These are phyloP conservation scores for Potorous gilbertii DNA, from an alignment of 2,797 vertebrate species.

Conservation along the genomic window DNA sequence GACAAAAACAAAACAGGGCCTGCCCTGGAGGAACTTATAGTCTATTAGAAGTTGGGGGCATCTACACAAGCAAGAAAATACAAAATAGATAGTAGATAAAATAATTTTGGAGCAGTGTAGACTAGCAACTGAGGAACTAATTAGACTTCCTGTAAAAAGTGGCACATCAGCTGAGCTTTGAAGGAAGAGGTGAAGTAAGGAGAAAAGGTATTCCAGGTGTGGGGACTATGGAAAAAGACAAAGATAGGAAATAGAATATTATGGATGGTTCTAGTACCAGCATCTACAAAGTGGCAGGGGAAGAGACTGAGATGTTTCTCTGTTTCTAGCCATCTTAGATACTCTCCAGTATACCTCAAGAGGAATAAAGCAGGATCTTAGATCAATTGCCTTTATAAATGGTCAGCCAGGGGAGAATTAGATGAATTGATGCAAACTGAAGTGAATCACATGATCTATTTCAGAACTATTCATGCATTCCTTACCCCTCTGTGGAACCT, in stretches of 20 bases:
- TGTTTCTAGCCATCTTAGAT: background rate
- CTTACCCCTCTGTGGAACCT: background rate
- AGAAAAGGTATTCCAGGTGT: background rate
- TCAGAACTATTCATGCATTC: background rate
- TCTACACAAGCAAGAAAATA: background rate
- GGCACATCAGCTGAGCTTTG: background rate
- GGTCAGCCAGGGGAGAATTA: background rate
- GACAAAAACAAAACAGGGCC: background rate
- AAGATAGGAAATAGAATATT: background rate
- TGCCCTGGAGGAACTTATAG: background rate
- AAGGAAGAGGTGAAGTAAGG: background rate
- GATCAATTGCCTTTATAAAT: background rate
- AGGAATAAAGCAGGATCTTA: background rate
- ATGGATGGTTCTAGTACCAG: background rate
- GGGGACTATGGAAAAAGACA: background rate
- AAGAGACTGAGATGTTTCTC: background rate
- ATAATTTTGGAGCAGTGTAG: background rate
- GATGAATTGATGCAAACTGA: background rate
- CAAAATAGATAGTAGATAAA: background rate
- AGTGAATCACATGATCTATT: background rate
- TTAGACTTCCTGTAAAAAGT: background rate
- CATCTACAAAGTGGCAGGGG: background rate
- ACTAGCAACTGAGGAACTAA: background rate
- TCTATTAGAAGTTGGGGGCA: background rate
- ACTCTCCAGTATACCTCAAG: background rate